Evolutionary conservation across 2,797 vertebrate genomes (phyloP).

Genomic region (Sebastes trivittatus): DNA sequence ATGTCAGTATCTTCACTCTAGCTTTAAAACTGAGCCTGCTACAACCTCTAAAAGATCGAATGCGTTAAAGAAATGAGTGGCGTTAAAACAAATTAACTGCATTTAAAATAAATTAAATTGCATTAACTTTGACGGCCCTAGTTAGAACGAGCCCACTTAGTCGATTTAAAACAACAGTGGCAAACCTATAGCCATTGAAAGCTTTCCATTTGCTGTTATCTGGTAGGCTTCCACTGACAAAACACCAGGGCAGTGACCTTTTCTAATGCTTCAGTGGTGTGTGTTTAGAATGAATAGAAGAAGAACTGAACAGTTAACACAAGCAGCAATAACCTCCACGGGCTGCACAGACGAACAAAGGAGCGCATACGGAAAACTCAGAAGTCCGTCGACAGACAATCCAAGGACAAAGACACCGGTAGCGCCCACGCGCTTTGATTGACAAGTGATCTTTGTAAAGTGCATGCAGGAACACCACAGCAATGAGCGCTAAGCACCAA

Average conservation of each 20-base stretch:
- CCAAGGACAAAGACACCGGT: slow-evolving; percentile 42
- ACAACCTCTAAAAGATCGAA: no score
- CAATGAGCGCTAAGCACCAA: not conserved
- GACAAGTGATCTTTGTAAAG: slow-evolving; percentile 62
- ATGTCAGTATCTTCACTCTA: no score
- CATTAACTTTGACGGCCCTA: no score
- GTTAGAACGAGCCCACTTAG: not conserved
- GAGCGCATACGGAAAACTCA: slow-evolving; percentile 32
- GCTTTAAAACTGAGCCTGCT: no score
- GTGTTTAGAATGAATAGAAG: slow-evolving; percentile 27
- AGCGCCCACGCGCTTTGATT: slow-evolving; percentile 54
- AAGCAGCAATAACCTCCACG: slow-evolving; percentile 10
- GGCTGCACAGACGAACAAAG: slow-evolving; percentile 44
- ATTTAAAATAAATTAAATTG: no score
- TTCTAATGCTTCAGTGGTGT: not conserved
- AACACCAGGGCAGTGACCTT: slow-evolving; percentile 12
- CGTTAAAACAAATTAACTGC: no score
- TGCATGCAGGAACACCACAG: slow-evolving; percentile 12
- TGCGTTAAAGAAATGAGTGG: no score
- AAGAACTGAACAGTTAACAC: slow-evolving; percentile 21
- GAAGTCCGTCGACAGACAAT: slow-evolving; percentile 41
- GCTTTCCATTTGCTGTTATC: slow-evolving; percentile 4
- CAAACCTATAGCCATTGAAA: not conserved
- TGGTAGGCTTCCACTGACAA: not conserved
- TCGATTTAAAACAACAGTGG: not conserved